phyloP scores from a whole-genome alignment of 1,140 invertebrate species.

The Aphelenchoides avenae region DNA sequence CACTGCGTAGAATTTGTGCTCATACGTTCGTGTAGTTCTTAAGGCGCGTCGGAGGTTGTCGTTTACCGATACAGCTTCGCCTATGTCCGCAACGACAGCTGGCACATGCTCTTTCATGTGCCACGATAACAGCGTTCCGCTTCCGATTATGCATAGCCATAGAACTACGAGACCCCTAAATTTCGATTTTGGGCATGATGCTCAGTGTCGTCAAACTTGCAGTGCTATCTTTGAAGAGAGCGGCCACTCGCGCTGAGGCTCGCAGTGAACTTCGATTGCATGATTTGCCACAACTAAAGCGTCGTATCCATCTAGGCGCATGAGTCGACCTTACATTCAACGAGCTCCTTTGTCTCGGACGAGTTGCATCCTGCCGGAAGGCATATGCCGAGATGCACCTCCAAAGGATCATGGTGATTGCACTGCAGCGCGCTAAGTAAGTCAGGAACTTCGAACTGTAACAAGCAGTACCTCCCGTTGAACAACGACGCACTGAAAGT shows the following conservation, averaged over 20 bases:
- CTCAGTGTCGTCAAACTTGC: slow-evolving; percentile 12
- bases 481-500: slow-evolving; percentile 42
- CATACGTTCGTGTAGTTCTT: slow-evolving; percentile 31
- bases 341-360: slow-evolving; percentile 29
- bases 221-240: slow-evolving; percentile 19
- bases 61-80: slow-evolving; percentile 27
- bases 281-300: slow-evolving; percentile 42
- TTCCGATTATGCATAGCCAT: slow-evolving; percentile 12
- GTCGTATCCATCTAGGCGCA: neutral
- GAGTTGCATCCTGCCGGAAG: slow-evolving; percentile 31
- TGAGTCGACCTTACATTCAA: slow-evolving; percentile 28
- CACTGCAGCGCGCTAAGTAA: slow-evolving; percentile 15
- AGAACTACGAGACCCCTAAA: slow-evolving; percentile 11
- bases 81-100: too few species aligned
- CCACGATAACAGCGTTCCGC: neutral
- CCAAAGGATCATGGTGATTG: slow-evolving; percentile 22
- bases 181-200: too few species aligned
- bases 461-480: slow-evolving; percentile 52
- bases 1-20: slow-evolving; percentile 25
- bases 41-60: slow-evolving; percentile 27
- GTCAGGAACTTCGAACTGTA: slow-evolving; percentile 50
- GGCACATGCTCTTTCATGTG: too few species aligned
- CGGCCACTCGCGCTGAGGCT: slow-evolving; percentile 32
- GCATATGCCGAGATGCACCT: slow-evolving; percentile 37
- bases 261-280: slow-evolving; percentile 27